phyloP scores from a whole-genome alignment of 2,113 vertebrate species.

The Scytalopus superciliaris region DNA sequence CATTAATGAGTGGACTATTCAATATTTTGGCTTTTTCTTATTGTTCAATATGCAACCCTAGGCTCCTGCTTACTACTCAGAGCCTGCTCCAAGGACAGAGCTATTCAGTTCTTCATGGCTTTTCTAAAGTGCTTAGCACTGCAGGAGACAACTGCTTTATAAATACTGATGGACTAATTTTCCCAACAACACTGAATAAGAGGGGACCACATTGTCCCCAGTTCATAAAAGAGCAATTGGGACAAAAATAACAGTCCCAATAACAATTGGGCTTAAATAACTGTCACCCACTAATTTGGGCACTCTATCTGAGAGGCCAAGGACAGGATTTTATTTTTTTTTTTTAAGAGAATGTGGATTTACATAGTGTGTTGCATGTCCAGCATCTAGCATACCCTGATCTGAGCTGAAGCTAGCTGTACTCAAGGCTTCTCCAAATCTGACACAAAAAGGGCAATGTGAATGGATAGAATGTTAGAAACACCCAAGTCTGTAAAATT shows the following conservation, averaged over 20 bases:
- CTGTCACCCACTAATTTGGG: background rate
- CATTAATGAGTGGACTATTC: background rate
- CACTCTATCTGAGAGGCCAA: background rate
- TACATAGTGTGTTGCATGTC: background rate
- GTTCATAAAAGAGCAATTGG: background rate
- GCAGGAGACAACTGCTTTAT: conserved; percentile 21
- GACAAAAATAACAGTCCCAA: too few species aligned
- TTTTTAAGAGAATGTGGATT: background rate
- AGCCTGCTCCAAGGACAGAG: conserved; percentile 20
- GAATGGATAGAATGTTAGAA: background rate
- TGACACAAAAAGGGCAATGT: background rate
- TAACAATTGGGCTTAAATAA: background rate
- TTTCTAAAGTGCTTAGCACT: conserved; percentile 33
- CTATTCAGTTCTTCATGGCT: conserved; percentile 18
- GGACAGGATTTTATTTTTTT: background rate
- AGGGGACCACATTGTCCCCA: background rate
- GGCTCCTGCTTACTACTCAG: conserved; percentile 19
- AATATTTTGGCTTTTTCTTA: conserved; percentile 19
- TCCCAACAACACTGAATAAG: conserved; percentile 1
- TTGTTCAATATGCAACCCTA: background rate
- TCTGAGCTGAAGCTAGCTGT: background rate
- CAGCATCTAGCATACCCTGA: background rate
- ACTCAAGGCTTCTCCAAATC: background rate
- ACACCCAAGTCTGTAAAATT: background rate
- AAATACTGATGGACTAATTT: conserved; percentile 31